phyloP scores from a whole-genome alignment of 1,140 invertebrate genomes.

The Drosophila dunni region DNA sequence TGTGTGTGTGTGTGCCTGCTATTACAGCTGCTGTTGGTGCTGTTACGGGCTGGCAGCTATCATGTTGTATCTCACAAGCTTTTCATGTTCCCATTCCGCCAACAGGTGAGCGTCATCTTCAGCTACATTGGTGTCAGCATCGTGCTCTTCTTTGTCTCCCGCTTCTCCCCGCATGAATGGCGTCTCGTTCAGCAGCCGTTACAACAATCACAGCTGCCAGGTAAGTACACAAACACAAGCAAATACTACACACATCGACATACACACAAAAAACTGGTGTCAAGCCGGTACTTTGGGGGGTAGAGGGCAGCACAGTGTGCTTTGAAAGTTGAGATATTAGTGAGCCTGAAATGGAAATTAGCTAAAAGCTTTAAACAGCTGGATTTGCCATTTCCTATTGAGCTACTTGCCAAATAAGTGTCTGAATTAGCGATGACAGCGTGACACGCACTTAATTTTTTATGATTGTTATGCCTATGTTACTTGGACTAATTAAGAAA shows the following conservation, averaged over 20 bases:
- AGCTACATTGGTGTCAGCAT: conserved; percentile 98
- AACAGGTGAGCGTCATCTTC: conserved; percentile 94
- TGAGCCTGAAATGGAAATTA: conserved; percentile 36
- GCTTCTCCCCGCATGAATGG: conserved; percentile 98
- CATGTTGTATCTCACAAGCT: conserved; percentile 38
- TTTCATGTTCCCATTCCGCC: conserved; percentile 80
- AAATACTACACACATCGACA: not conserved
- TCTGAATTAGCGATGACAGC: not conserved
- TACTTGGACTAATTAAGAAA: no score
- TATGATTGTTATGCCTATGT: no score
- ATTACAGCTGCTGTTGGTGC: conserved; percentile 8
- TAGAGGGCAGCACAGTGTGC: not conserved
- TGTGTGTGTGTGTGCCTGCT: conserved; percentile 9
- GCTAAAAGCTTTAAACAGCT: conserved; percentile 31
- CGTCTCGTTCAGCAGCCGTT: conserved; percentile 86
- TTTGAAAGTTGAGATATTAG: conserved; percentile 27
- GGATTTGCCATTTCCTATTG: conserved; percentile 11
- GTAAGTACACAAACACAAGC: conserved; percentile 59
- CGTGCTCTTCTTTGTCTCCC: conserved; percentile 96
- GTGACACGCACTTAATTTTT: not conserved
- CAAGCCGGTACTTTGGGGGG: not conserved
- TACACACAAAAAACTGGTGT: not conserved
- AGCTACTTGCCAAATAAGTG: not conserved
- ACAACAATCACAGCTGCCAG: conserved; percentile 82
- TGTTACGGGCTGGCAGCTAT: conserved; percentile 21